Evolutionary conservation across 2,888 invertebrate genomes (phyloP), one percentile per base, ranked within the genome.

Genomic region (Eudasyphora cyanicolor): DNA sequence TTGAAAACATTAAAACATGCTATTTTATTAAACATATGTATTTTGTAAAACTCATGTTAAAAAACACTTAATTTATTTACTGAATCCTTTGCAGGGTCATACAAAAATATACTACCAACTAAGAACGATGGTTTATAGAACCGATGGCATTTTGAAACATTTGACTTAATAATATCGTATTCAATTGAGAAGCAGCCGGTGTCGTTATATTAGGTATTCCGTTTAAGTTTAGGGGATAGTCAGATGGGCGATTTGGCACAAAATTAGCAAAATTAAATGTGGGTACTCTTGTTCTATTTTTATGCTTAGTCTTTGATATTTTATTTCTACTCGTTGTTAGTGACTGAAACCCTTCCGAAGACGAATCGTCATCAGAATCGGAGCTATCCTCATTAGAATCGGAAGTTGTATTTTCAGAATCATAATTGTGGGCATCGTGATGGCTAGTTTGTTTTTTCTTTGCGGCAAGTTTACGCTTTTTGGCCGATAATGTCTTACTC

Each of bases 91-190:
- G n/a, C n/a, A n/a, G n/a, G n/a, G n/a, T n/a, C n/a, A n/a, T n/a
- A n/a, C n/a, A n/a, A n/a, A n/a, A n/a, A n/a, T n/a, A n/a, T n/a
- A n/a, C n/a, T n/a, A n/a, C n/a, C n/a, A n/a, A n/a, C n/a, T 60
- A 60, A 5, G 10, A 29, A 29, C 60, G 60, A n/a, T n/a, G n/a
- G n/a, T n/a, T n/a, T n/a, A 35, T n/a, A 8, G 84, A 78, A 8
- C 71, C 74, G 10, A 84, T 73, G 4, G 71, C 84, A 69, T 84
- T 79, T 57, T 85, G 85, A 80, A 87, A 73, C 77, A 86, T 84
- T 81, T 85, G 85, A 8, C 79, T 69, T 45, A 86, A 76, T 8
- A 87, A 60, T 67, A 86, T 76, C 10, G 85, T 83, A 35, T 87
- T 86, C 42, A 85, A 51, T 35, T 79, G 12, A 21, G 74, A 27